A percentile compares a stretch with the other conserved stretches of the same genome.
These are phyloP conservation scores for Ptiloglossa arizonensis DNA, from an alignment of 1,140 invertebrate genomes.

Conservation along the genomic window DNA sequence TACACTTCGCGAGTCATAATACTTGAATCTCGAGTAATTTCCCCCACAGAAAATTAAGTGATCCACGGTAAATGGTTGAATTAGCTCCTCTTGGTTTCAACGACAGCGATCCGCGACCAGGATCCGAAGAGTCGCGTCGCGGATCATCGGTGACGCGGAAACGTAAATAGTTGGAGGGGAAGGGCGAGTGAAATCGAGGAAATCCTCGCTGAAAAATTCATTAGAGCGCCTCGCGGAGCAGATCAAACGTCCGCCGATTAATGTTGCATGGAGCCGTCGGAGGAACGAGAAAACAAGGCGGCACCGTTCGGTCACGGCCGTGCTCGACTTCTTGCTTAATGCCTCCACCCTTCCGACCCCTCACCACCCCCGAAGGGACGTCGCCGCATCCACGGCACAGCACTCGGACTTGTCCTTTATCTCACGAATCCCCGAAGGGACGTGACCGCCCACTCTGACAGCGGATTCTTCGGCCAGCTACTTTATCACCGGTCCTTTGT, in stretches of 20 bases:
- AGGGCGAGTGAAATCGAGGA: neutral
- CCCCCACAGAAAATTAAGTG: no score
- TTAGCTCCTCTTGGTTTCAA: no score
- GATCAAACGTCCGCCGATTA: conserved; percentile 38
- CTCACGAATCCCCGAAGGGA: conserved; percentile 10
- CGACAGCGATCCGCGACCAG: no score
- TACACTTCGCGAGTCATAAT: no score
- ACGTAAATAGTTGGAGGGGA: neutral
- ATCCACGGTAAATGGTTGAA: no score
- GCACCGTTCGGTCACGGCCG: conserved; percentile 30
- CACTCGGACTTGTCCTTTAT: conserved; percentile 47
- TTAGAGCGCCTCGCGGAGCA: conserved; percentile 20
- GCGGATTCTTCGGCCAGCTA: neutral
- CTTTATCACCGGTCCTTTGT: neutral
- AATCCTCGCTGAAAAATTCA: conserved; percentile 35
- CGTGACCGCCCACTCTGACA: neutral
- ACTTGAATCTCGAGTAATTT: no score
- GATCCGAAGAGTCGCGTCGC: no score
- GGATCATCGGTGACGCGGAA: no score
- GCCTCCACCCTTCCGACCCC: conserved; percentile 30
- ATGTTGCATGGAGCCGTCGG: conserved; percentile 45
- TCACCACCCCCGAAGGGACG: no score
- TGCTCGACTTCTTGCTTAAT: conserved; percentile 52
- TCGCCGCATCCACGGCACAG: neutral
- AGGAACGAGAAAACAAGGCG: conserved; percentile 43